Conservation (phyloP, 2,888 invertebrate genomes). For the Apodemia mormo region DNA sequence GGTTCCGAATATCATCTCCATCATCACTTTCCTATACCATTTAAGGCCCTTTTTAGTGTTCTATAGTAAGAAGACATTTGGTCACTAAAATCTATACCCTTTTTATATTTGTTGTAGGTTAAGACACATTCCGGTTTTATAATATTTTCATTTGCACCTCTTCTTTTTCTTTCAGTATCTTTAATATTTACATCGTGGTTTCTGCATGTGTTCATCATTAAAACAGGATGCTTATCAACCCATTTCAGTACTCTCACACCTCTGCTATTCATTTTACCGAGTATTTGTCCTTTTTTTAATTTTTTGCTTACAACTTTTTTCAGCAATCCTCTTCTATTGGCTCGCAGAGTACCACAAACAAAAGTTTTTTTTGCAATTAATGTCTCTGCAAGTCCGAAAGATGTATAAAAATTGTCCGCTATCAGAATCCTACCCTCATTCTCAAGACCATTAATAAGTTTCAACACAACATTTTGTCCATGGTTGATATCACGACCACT, state of each 20-base stretch:
- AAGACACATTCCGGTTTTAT: constrained; percentile 33
- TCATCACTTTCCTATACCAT: too few species aligned
- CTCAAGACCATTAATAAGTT: constrained; percentile 31
- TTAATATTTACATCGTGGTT: too few species aligned
- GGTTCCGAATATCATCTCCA: too few species aligned
- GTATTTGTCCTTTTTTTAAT: constrained; percentile 39
- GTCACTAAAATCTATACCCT: too few species aligned
- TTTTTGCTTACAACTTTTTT: constrained; percentile 33
- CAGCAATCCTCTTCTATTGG: constrained; percentile 38
- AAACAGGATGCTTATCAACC: too few species aligned
- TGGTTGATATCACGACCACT: too few species aligned
- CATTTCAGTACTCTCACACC: too few species aligned
- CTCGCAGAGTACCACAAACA: constrained; percentile 36
- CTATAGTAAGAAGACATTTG: too few species aligned
- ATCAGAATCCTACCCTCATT: constrained; percentile 30
- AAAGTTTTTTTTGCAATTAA: too few species aligned
- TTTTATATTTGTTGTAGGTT: background rate
- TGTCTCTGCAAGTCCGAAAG: background rate
- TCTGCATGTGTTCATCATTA: too few species aligned
- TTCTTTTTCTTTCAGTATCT: constrained; percentile 8
- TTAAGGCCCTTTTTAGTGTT: too few species aligned
- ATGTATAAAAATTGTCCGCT: constrained; percentile 33
- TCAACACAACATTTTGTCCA: constrained; percentile 8
- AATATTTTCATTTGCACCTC: constrained; percentile 35
- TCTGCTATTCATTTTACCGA: constrained; percentile 39